Base-by-base conservation (phyloP, 2,113 vertebrate species). In the Hipposideros armiger region DNA sequence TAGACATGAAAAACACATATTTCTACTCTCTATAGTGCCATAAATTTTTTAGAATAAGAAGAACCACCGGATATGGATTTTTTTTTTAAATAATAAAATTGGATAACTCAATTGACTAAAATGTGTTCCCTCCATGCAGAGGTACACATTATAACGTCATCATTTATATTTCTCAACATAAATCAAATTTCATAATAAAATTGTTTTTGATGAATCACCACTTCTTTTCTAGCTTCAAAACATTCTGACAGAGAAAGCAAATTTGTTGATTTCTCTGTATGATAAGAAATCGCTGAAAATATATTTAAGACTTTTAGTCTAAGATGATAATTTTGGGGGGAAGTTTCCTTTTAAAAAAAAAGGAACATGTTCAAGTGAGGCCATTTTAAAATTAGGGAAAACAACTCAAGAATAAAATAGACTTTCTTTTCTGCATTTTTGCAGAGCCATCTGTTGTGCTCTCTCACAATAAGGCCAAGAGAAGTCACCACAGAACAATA, bases 151-250 rank as follows among this genome's bases (percentile, higher is more conserved):
- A 97, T 98, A 98, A 97, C 81, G 85, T 94, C 95, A 91, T 97
- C 93, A 96, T 95, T 98, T 98, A 98, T 98, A 95, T 92, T 98
- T 98, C 96, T 97, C 95, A 97, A 96, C 96, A 97, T 97, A 98
- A 97, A 97, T 97, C 93, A 96, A 97, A 96, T 97, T 98, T 98
- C 96, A 93, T 97, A 98, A 98, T 96, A 97, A 96, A 97, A 97
- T 97, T 98, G 95, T 95, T 98, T 98, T 98, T 98, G 98, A 98
- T 98, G 98, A 97, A 98, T 98, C 97, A 97, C 97, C 95, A 94
- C 95, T 98, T 98, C 97, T 98, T 97, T 97, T 94, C 97, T 73
- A 73, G 86, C 93, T 98, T 97, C 95, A 96, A 91, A 98, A 98
- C 95, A 95, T 93, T 98, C 97, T 97, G 97, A 97, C 97, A 98